Percentiles rank a stretch among this genome's conserved stretches.
phyloP scores from a whole-genome alignment of 2,113 vertebrate species.

The Sorex araneus region DNA sequence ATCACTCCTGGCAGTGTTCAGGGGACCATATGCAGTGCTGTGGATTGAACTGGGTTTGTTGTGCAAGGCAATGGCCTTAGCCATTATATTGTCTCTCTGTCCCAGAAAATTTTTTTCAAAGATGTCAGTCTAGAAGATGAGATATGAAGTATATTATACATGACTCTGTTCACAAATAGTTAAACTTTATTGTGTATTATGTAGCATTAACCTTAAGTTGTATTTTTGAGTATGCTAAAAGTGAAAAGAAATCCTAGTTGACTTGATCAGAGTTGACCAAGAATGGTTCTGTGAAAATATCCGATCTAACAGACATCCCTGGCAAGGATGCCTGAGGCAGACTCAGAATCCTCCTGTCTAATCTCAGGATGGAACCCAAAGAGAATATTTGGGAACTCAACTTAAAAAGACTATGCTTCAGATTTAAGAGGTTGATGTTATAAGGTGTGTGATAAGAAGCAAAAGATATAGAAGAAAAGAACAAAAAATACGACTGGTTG shows the following conservation, averaged over 20 bases:
- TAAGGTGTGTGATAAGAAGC: slow-evolving; percentile 28
- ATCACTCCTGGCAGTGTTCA: no score
- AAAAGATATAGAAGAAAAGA: neutral
- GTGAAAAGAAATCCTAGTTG: slow-evolving; percentile 56
- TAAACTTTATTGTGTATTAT: slow-evolving; percentile 16
- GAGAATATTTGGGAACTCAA: slow-evolving; percentile 28
- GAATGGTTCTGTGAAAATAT: slow-evolving; percentile 47
- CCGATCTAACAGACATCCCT: slow-evolving; percentile 15
- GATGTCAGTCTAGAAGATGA: slow-evolving; percentile 20
- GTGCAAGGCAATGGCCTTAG: no score
- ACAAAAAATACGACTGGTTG: neutral
- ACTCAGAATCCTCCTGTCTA: slow-evolving; percentile 32
- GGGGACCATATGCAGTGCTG: no score
- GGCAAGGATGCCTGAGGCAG: neutral
- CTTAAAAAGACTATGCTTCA: slow-evolving; percentile 50
- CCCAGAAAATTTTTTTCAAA: neutral
- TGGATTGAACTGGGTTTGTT: no score
- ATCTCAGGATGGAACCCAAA: neutral
- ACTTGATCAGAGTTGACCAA: slow-evolving; percentile 58
- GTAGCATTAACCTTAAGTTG: slow-evolving; percentile 28
- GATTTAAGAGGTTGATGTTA: slow-evolving; percentile 17
- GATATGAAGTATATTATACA: neutral
- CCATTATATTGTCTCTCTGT: no score
- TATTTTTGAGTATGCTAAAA: slow-evolving; percentile 52
- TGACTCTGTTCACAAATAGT: slow-evolving; percentile 39